phyloP scores from a whole-genome alignment of 2,113 vertebrate genomes.

The Picathartes gymnocephalus region DNA sequence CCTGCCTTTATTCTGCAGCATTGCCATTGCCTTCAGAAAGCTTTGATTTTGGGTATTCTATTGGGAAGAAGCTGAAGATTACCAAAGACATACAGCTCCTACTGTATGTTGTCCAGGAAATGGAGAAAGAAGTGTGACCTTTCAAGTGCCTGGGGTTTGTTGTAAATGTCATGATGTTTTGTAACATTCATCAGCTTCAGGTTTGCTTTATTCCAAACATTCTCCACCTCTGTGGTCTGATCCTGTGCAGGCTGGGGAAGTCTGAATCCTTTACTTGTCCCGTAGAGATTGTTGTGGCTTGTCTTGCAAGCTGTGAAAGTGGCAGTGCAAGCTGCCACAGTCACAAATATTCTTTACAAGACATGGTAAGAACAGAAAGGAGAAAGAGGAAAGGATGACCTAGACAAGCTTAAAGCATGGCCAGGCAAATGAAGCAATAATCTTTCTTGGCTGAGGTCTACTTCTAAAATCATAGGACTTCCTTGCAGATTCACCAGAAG shows the following conservation, averaged over 20 bases:
- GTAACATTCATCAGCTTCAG: not conserved
- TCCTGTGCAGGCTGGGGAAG: not conserved
- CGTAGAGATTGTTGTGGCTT: not conserved
- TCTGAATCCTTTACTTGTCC: not conserved
- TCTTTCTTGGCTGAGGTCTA: not conserved
- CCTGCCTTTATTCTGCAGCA: conserved; percentile 57
- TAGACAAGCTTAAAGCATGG: not conserved
- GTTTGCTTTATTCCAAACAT: not conserved
- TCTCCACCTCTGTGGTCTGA: not conserved
- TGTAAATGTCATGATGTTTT: not conserved
- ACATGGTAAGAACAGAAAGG: not conserved
- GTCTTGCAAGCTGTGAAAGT: not conserved
- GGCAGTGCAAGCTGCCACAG: not conserved
- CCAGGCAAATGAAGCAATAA: not conserved
- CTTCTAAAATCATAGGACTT: not conserved
- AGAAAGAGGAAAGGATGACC: not conserved
- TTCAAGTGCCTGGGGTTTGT: not conserved
- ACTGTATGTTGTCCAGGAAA: conserved; percentile 78
- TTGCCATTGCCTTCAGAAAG: conserved; percentile 75
- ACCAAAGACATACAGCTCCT: conserved; percentile 70
- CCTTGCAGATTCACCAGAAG: not conserved
- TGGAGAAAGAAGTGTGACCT: conserved; percentile 76
- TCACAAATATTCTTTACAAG: not conserved
- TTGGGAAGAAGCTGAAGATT: conserved; percentile 87
- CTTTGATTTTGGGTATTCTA: conserved; percentile 85